A percentile compares a stretch with the other conserved stretches of the same genome.
These are phyloP conservation scores for Doris montereyensis DNA, from an alignment of 2,888 invertebrate species.

Conservation along the genomic window DNA sequence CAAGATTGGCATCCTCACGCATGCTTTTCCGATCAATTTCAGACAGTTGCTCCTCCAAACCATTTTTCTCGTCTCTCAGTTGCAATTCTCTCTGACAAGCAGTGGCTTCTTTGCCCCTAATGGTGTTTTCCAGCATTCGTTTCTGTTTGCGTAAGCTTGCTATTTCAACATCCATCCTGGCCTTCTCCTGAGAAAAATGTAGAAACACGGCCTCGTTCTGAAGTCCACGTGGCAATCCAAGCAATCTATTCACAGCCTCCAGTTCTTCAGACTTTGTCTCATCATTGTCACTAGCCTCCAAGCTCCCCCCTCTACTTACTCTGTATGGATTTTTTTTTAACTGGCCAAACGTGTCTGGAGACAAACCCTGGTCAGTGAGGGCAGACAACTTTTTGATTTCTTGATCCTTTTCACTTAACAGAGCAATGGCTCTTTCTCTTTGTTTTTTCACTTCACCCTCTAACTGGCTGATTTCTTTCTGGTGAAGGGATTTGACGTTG, in stretches of 20 bases:
- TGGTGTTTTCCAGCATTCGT: constrained; percentile 76
- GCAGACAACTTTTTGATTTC: constrained; percentile 73
- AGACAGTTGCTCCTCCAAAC: constrained; percentile 74
- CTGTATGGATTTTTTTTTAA: too few species aligned
- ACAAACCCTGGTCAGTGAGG: constrained; percentile 47
- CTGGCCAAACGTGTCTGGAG: constrained; percentile 46
- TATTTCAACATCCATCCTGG: constrained; percentile 85
- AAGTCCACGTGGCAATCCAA: constrained; percentile 49
- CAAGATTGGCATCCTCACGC: constrained; percentile 87
- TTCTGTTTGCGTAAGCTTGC: constrained; percentile 82
- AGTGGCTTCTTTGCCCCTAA: constrained; percentile 76
- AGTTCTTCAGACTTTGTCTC: constrained; percentile 49
- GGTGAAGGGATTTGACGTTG: constrained; percentile 75
- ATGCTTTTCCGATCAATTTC: constrained; percentile 75
- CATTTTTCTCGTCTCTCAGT: constrained; percentile 75
- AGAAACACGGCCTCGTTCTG: constrained; percentile 76
- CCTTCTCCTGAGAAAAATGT: constrained; percentile 87
- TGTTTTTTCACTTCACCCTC: constrained; percentile 78
- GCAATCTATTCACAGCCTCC: constrained; percentile 54
- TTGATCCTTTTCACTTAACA: constrained; percentile 85
- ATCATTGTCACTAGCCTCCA: constrained; percentile 11
- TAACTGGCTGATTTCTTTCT: constrained; percentile 77
- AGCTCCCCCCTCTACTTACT: neutral
- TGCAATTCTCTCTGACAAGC: constrained; percentile 71
- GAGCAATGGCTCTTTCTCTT: constrained; percentile 83